Evolutionary conservation across 2,797 vertebrate genomes (phyloP), one percentile per base, ranked within the genome.

Genomic region (Sebastes iracundus): DNA sequence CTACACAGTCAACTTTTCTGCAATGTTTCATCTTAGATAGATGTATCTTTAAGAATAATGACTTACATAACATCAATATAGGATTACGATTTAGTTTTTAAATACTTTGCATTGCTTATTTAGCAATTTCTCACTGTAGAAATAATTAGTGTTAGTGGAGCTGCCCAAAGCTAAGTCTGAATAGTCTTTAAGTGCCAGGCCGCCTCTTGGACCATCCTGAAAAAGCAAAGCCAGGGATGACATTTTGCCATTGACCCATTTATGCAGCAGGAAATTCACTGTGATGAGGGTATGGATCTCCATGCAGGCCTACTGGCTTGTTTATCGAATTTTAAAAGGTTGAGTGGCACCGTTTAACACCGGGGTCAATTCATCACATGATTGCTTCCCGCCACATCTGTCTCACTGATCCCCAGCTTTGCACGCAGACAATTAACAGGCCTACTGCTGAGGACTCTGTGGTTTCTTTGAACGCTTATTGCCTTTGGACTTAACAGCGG

Each of bases 261-360:
- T 78, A 83, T 27, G 12, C 76, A 74, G 86, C 59, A 92, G 93
- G 91, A 94, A 93, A 92, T 92, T 88, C 69, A 66, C 81, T 73
- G 77, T 89, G 90, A 91, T 91, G 84, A 88, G 86, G 79, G 77
- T 84, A 87, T 87, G 70, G 89, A 93, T 91, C 88, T 76, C 56
- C 14, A 42, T 18, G 20, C 81, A 38, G 64, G 82, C 77, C 82
- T 67, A 79, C 85, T 85, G 91, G 87, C 90, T 92, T 88, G 75
- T 91, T 93, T 85, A 94, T 94, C 35, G 87, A 84, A 93, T 93
- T 94, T 93, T 89, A 77, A 92, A 90, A 88, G 89, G 89, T 90
- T 94, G 92, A 94, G 72, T 92, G 93, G 87, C 91, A 92, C 79
- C 91, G 88, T 92, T 95, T 94, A 92, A 93, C 91, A 87, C 84